Conservation (phyloP, 2,888 invertebrate species). For the Atethmia centrago region DNA sequence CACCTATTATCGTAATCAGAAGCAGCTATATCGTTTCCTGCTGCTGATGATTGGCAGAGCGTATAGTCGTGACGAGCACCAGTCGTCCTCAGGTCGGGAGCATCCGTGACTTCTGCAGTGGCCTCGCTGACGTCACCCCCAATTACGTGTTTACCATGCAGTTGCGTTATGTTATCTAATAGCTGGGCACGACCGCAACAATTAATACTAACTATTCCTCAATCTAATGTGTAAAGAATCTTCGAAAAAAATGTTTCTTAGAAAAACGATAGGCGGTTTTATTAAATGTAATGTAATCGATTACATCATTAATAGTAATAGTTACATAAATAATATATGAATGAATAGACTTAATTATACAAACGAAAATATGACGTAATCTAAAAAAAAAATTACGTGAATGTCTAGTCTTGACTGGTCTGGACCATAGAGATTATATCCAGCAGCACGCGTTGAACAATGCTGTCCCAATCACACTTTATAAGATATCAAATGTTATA, state of each 20-base stretch:
- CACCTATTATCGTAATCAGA: slow-evolving; percentile 58
- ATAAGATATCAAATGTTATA: not conserved
- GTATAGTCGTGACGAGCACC: slow-evolving; percentile 79
- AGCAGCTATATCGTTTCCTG: slow-evolving; percentile 76
- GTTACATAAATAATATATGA: slow-evolving; percentile 1
- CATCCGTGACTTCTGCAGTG: slow-evolving; percentile 76
- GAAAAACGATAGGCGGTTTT: slow-evolving; percentile 23
- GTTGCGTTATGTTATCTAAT: slow-evolving; percentile 76
- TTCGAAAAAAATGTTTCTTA: slow-evolving; percentile 23
- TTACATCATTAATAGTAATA: slow-evolving; percentile 7
- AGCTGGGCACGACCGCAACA: slow-evolving; percentile 72
- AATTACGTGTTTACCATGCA: slow-evolving; percentile 70
- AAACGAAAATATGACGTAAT: not conserved
- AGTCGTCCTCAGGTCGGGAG: slow-evolving; percentile 77
- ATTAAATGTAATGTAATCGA: slow-evolving; percentile 20
- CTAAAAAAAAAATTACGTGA: not conserved
- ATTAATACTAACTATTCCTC: slow-evolving; percentile 65
- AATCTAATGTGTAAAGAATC: slow-evolving; percentile 46
- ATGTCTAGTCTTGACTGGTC: not conserved
- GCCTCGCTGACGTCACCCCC: slow-evolving; percentile 83
- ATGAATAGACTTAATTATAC: slow-evolving; percentile 9
- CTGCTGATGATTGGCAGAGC: slow-evolving; percentile 76
- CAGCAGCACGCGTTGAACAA: not conserved
- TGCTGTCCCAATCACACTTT: not conserved
- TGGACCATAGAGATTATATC: not conserved